These are phyloP conservation scores for Columbina picui DNA, from an alignment of 2,113 vertebrate genomes.

Conservation along the genomic window DNA sequence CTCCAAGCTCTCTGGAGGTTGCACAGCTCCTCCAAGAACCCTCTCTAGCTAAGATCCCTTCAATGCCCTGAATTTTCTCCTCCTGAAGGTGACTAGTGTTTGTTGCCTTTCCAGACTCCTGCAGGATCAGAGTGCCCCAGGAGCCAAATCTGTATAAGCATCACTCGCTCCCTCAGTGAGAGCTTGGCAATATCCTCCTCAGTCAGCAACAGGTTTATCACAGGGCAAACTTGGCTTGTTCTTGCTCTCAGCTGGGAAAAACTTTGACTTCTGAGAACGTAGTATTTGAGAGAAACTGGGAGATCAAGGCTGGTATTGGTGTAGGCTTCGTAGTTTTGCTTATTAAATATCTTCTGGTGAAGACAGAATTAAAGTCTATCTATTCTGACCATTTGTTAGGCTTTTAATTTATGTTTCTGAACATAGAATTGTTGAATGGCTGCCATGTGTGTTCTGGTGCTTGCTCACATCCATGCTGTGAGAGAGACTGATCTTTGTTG, in stretches of 20 bases:
- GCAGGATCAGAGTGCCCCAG: neutral
- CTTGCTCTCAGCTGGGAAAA: slow-evolving; percentile 19
- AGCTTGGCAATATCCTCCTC: neutral
- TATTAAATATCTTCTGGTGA: neutral
- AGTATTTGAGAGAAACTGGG: neutral
- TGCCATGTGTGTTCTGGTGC: neutral
- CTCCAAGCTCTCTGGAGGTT: neutral
- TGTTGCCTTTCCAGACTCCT: neutral
- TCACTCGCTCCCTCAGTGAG: neutral
- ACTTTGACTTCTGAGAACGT: neutral
- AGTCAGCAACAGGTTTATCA: slow-evolving; percentile 22
- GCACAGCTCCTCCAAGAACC: neutral
- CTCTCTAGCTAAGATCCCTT: neutral
- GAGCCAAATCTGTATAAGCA: neutral
- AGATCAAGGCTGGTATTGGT: neutral
- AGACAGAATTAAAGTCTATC: neutral
- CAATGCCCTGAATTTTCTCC: neutral
- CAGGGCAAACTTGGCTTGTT: neutral
- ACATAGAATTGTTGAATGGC: neutral
- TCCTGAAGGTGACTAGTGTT: neutral
- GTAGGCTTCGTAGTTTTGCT: neutral
- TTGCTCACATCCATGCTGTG: fast-evolving
- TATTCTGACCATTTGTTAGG: neutral
- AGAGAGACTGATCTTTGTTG: neutral
- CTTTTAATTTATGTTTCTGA: neutral